Base-by-base conservation (phyloP, 1,140 invertebrate genomes). In the Hormaphis cornu region DNA sequence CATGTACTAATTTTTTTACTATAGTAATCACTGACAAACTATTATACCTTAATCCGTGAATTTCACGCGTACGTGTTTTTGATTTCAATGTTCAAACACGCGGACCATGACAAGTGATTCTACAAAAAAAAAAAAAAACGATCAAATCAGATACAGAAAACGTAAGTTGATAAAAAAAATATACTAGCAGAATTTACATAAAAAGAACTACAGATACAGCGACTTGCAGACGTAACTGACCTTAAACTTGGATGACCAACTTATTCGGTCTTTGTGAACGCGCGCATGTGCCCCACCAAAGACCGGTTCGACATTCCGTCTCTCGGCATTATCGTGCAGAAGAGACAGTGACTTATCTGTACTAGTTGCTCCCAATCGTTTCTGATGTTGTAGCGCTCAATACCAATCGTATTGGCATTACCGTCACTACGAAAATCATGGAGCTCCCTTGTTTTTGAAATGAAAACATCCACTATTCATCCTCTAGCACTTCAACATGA, bases 241-340 rank as follows among this genome's bases (percentile, higher is more conserved):
- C 61, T 66, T 66, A 66, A 66, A 66, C 61, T 66, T 66, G 61
- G 20, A 66, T 66, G 61, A 66, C 61, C 61, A 66, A 66, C 61
- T 66, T 66, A 66, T 66, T 66, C 61, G 61, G 44, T 48, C 26
- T 35, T 28, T 28, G 44, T 35, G 61, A 66, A 66, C 61, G 61
- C 61, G 61, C 61, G 61, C 61, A 48, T 66, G 30, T 48, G 28
- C 61, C 61, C 61, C 61, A 66, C 61, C 61, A 50, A 50, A 66
- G 44, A 66, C 61, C 61, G 61, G 61, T 66, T 48, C 42, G 28
- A 33, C 28, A 66, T 66, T 66, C 40, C 61, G 50, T 66, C 40
- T 50, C 10, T 5, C 44, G 1, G 28, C 26, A 46, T 35, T 33
- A 35, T 14, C 18, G 40, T 14, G 20, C 44, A 50, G 24, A 66